Base-by-base conservation (phyloP, 2,888 invertebrate genomes). In the Crematogaster levior region DNA sequence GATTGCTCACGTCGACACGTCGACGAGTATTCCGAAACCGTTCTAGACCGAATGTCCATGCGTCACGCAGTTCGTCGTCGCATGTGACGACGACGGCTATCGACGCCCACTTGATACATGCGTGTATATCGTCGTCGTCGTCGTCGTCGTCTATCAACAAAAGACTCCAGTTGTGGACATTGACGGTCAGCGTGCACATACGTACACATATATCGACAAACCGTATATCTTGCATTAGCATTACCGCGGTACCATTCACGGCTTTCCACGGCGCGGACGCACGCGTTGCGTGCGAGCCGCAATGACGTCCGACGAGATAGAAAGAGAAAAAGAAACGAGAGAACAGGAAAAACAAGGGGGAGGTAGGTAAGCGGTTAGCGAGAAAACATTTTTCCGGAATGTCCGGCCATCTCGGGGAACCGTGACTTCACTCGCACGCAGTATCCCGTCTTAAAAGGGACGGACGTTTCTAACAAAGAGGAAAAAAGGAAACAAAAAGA, bases 231-330 rank as follows among this genome's bases (percentile, higher is more conserved):
- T n/a, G 21, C 63, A 53, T 85, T 74, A 70, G n/a, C 24, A 73
- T 74, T 60, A 37, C 27, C 46, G 61, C 61, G 46, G 66, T 84
- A 81, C 82, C 85, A 83, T 86, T 88, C 86, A 84, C 77, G 79
- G 86, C 79, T 86, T 81, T 86, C 70, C 88, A 80, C 85, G 65
- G 83, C 37, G 24, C 46, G 48, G 30, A 53, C 53, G 58, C 63
- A 60, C 81, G 70, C 66, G 46, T 80, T 58, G 75, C 46, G 53
- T 56, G 56, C 80, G 46, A 30, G 37, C 37, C 18, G 61, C 40
- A 58, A 48, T 15, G 72, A 66, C 75, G 60, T 81, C 15, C 34
- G 27, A 10, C 24, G 15, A 40, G 65, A 24, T 21, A 63, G 63
- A 56, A 18, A n/a, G 24, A 63, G 21, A 65, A 43, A 48, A 4